Evolutionary conservation across 2,888 invertebrate genomes (phyloP), one percentile per base, ranked within the genome.

Genomic region (Epistrophe grossulariae): DNA sequence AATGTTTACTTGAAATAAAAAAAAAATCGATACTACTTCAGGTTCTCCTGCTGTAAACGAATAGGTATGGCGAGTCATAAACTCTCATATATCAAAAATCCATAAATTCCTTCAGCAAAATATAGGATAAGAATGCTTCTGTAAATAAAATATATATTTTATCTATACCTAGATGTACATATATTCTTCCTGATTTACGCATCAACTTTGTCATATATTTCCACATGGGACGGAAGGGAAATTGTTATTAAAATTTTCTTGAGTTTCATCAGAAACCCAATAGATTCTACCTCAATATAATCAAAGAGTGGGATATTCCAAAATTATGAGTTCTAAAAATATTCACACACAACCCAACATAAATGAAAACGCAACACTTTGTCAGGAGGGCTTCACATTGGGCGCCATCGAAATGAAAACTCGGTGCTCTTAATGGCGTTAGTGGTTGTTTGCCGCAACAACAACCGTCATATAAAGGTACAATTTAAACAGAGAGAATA

Each of bases 71-170:
- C 60, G 57, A 74, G 50, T 66, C 71, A 71, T 82, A 82, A 87
- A 79, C 52, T 82, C 74, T 64, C 76, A 87, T 87, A 83, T 87
- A 83, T 83, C 87, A 87, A 79, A 70, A 83, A 83, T 83, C 87
- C 79, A 87, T 87, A 87, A 83, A 79, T 64, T 83, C 82, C 70
- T 35, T 55, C 64, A 74, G 28, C 7, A 35, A 9, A 4, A 31
- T 1, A 2, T 17, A 8, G 71, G 79, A 82, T 87, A 72, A 71
- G 70, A 70, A 60, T 60, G 28, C 55, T 50, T 50, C 9, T 52
- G 45, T 60, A 45, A 73, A 70, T 11, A 48, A 45, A n/a, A n/a
- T 45, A 45, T 3, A n/a, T 45, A 45, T 60, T 60, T 72, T 10
- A 10, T 31, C 4, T 17, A 10, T n/a, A 7, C 6, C 8, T 35